These are phyloP conservation scores for Brachyistius frenatus DNA, from an alignment of 2,113 vertebrate species.

Conservation along the genomic window DNA sequence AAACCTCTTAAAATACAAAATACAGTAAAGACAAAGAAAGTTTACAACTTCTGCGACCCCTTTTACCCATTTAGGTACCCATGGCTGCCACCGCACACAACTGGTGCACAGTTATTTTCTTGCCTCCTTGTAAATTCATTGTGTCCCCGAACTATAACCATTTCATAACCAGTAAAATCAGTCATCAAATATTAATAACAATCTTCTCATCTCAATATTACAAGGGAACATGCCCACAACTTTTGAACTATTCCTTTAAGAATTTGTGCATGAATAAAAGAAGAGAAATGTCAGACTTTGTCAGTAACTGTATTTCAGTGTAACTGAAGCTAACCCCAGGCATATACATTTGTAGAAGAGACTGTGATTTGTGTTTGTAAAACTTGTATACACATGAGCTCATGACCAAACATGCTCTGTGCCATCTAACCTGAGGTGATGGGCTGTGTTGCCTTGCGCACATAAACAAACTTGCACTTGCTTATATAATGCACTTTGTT, in stretches of 20 bases:
- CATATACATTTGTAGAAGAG: slow-evolving; percentile 19
- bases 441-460: slow-evolving; percentile 15
- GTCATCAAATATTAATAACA: too few species aligned
- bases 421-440: slow-evolving; percentile 11
- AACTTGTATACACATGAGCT: slow-evolving; percentile 50
- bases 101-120: too few species aligned
- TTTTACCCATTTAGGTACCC: too few species aligned
- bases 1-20: too few species aligned
- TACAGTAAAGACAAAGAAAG: too few species aligned
- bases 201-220: neutral
- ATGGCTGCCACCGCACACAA: too few species aligned
- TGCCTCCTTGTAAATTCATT: too few species aligned
- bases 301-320: neutral
- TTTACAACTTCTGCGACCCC: too few species aligned
- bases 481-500: slow-evolving; percentile 46
- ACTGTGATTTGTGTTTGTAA: slow-evolving; percentile 53
- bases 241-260: neutral
- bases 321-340: slow-evolving; percentile 10
- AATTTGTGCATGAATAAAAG: neutral
- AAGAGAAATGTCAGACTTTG: neutral
- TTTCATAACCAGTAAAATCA: neutral
- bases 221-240: neutral
- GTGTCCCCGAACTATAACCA: neutral
- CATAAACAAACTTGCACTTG: slow-evolving; percentile 50
- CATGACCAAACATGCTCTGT: slow-evolving; percentile 26